Base-by-base conservation (phyloP, 2,113 vertebrate genomes). In the Cheilinus undulatus region DNA sequence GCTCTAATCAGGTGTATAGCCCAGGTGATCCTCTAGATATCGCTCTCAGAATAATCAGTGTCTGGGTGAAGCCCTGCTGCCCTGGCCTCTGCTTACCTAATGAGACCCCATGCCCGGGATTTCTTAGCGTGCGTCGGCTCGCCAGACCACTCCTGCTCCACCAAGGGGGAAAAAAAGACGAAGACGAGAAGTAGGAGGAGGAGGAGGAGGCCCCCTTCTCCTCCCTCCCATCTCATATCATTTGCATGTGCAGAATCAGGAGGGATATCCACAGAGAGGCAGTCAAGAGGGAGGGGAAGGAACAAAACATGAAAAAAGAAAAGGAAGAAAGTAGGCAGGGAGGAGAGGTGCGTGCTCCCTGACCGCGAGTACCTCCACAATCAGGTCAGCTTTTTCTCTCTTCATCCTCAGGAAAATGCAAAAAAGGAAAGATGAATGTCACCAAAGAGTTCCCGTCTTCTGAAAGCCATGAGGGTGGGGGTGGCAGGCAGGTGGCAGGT, bases 81-180 rank as follows among this genome's bases (percentile, higher is more conserved):
- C 86, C 77, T 78, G 88, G 86, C 84, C 92, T 91, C 83, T 78
- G 88, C 91, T 90, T 92, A 90, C 88, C 93, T 94, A 94, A 94
- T 92, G 89, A 92, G 91, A 92, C 91, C 89, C 87, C 82, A 86
- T 90, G 88, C 88, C 85, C 81, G 60, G 67, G 86, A 83, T 86
- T 75, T 88, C 87, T 87, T 85, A 82, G 82, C 68, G 62, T 84
- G 77, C 88, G 65, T 67, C 73, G 34, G 76, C 85, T 88, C 51
- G 59, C 70, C 83, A 77, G 78, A 88, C 73, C 81, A 82, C 80
- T 87, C 69, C 69, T 64, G 68, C 73, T 83, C 75, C 80, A 73
- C 79, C 82, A 68, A 67, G 87, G 82, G 72, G 86, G 78, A 77
- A 79, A 79, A 74, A 82, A 64, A 56, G 76, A 86, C 1, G 73